A percentile compares a stretch with the other conserved stretches of the same genome.
phyloP scores from a whole-genome alignment of 2,113 vertebrate genomes.

The Brachypteracias leptosomus region DNA sequence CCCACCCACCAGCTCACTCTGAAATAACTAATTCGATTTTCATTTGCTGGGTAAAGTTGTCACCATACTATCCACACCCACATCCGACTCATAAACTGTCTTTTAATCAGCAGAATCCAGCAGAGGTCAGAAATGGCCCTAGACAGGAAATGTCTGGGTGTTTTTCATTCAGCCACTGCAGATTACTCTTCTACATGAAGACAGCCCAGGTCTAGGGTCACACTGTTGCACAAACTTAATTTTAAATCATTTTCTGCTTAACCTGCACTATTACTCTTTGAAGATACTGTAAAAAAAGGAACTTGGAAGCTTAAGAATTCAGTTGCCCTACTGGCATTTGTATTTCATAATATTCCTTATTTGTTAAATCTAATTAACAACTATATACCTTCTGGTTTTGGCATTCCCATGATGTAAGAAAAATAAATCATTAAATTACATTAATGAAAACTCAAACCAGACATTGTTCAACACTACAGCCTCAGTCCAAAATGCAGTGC shows the following conservation, averaged over 20 bases:
- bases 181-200: background rate
- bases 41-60: constrained; percentile 38
- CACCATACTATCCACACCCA: constrained; percentile 43
- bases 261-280: background rate
- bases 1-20: constrained; percentile 18
- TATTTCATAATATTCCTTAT: background rate
- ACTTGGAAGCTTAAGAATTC: background rate
- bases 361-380: background rate
- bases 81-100: constrained; percentile 53
- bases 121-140: constrained; percentile 46
- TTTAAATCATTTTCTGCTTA: background rate
- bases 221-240: background rate
- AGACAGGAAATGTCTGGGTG: constrained; percentile 51
- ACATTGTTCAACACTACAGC: background rate
- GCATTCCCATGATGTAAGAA: background rate
- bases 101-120: constrained; percentile 54
- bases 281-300: background rate
- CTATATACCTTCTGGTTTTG: background rate
- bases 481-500: background rate
- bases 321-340: background rate
- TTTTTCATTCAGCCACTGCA: background rate
- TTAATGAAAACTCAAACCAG: background rate
- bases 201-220: background rate
- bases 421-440: background rate
- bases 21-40: constrained; percentile 49